phyloP scores from a whole-genome alignment of 2,888 invertebrate species.

The Escarpia spicata region DNA sequence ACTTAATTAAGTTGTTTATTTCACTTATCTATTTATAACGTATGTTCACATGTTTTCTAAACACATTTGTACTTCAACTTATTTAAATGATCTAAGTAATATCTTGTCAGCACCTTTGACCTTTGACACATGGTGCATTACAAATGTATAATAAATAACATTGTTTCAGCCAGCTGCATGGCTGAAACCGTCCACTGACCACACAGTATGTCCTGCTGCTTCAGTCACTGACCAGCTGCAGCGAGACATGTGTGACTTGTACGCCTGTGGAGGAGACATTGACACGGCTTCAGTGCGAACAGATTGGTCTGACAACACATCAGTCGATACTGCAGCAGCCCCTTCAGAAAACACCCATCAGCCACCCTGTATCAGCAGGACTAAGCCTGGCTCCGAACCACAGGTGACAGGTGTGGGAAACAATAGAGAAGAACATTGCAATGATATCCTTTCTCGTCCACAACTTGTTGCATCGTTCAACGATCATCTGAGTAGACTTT shows the following conservation, averaged over 20 bases:
- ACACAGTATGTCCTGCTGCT: background rate
- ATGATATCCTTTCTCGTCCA: background rate
- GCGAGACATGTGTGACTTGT: background rate
- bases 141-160: background rate
- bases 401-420: background rate
- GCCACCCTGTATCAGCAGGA: background rate
- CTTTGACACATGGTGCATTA: no score
- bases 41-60: no score
- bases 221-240: background rate
- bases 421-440: background rate
- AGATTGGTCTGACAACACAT: background rate
- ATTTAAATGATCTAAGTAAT: no score
- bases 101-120: no score
- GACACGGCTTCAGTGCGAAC: background rate
- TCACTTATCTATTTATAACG: no score
- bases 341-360: conserved; percentile 6
- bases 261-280: background rate
- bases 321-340: background rate
- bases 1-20: no score
- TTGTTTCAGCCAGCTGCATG: background rate
- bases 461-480: background rate
- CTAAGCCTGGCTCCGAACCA: background rate
- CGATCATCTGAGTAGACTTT: background rate
- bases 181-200: background rate
- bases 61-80: no score